Conservation (phyloP, 2,888 invertebrate genomes). For the Drosophila rellima region DNA sequence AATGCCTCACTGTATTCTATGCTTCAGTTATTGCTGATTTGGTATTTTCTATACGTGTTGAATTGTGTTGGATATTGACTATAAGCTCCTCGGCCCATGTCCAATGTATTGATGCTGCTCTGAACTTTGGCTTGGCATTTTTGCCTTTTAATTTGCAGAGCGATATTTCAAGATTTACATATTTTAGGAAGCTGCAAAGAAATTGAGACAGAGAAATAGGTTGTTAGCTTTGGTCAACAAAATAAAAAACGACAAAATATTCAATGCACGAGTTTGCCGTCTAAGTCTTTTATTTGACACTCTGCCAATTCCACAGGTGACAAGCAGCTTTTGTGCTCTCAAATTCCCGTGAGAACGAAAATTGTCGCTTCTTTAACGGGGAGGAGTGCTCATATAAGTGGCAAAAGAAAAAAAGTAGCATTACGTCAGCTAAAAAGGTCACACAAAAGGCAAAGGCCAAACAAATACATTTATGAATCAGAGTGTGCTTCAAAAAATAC, state of each 20-base stretch:
- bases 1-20: slow-evolving; percentile 36
- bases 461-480: slow-evolving; percentile 30
- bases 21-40: slow-evolving; percentile 34
- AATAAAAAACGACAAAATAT: background rate
- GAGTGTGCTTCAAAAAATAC: slow-evolving; percentile 13
- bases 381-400: slow-evolving; percentile 58
- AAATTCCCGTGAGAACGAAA: slow-evolving; percentile 36
- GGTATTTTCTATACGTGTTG: slow-evolving; percentile 22
- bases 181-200: slow-evolving; percentile 52
- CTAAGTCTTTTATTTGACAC: slow-evolving; percentile 75
- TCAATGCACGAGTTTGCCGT: slow-evolving; percentile 60
- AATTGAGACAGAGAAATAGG: slow-evolving; percentile 28
- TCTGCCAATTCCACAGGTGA: slow-evolving; percentile 37
- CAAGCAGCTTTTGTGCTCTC: slow-evolving; percentile 4
- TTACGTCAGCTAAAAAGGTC: slow-evolving; percentile 46
- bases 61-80: slow-evolving; percentile 5
- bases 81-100: slow-evolving; percentile 18
- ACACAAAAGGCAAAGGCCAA: slow-evolving; percentile 27
- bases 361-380: slow-evolving; percentile 30
- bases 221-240: slow-evolving; percentile 7
- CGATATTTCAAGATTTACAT: slow-evolving; percentile 36
- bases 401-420: slow-evolving; percentile 20
- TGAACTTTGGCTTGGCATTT: slow-evolving; percentile 57
- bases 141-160: slow-evolving; percentile 32
- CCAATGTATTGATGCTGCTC: slow-evolving; percentile 28